These are phyloP conservation scores for Cynopterus sphinx DNA, from an alignment of 2,797 vertebrate species.

Conservation along the genomic window DNA sequence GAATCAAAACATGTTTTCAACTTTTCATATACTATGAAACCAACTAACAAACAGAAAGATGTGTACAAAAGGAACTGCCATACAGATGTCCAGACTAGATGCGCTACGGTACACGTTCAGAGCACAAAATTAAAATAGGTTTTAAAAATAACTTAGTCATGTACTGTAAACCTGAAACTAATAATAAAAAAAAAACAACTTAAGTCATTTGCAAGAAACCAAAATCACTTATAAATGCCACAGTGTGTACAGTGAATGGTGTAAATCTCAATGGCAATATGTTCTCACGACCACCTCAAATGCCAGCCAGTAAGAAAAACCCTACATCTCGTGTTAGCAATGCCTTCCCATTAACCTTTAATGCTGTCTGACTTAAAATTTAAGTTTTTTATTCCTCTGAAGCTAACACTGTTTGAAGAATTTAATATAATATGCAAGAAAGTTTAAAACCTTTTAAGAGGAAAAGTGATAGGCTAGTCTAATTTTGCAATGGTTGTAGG, in stretches of 20 bases:
- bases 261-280: slow-evolving; percentile 18
- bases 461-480: background rate
- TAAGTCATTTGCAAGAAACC: slow-evolving; percentile 10
- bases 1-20: background rate
- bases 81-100: background rate
- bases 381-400: slow-evolving; percentile 23
- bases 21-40: background rate
- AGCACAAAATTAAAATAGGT: background rate
- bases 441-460: background rate
- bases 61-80: background rate
- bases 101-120: background rate
- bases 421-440: slow-evolving; percentile 5
- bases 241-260: background rate
- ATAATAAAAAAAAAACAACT: no score
- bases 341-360: slow-evolving; percentile 26
- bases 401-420: background rate
- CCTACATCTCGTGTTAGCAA: background rate
- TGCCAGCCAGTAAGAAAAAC: slow-evolving; percentile 46
- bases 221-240: background rate
- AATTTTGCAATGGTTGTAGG: background rate
- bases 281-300: slow-evolving; percentile 22
- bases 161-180: no score
- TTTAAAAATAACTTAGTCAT: slow-evolving; percentile 19
- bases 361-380: background rate
- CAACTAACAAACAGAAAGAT: background rate